Evolutionary conservation across 2,888 invertebrate species (phyloP), one percentile per base, ranked within the genome.

Genomic region (Cepaea hortensis): DNA sequence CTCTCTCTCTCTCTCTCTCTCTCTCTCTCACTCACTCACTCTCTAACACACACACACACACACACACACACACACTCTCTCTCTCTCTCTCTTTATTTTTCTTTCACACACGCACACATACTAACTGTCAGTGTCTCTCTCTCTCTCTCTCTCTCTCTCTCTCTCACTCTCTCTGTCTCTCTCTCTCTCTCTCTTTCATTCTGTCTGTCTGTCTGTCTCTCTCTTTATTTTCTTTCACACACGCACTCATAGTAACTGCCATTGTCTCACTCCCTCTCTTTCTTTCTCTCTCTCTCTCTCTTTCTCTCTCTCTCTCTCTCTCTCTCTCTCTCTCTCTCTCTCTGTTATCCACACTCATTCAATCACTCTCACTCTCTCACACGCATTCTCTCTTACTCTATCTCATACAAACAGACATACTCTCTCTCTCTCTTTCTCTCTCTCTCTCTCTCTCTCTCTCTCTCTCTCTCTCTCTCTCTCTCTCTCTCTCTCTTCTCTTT

Each of bases 231-330:
- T 35, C 35, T 35, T 35, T 35, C 35, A 35, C 35, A 35, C 35
- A 35, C 35, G 35, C 35, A 35, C 35, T 35, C 35, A 35, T 35
- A 35, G 35, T 35, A 35, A 35, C 35, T 35, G 35, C 35, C 35
- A 35, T 35, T 35, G 65, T 81, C 81, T 81, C 15, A 55, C 81
- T 81, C 61, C 61, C 81, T 81, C 15, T 61, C 81, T 61, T n/a
- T 61, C 61, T 3, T n/a, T 61, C 61, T 61, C 61, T 81, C 61
- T 81, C 61, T 81, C 81, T 81, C 35, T 61, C 61, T 81, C 61
- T 81, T 3, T 81, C 81, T 81, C 35, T 65, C 70, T 82, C 82
- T 82, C 70, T 82, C 65, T 65, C 35, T 35, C 35, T 35, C 35
- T 35, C 35, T 35, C 35, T 35, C 35, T 35, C 35, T 35, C 35